Base-by-base conservation (phyloP, 2,888 invertebrate species). In the Mimachlamys varia region DNA sequence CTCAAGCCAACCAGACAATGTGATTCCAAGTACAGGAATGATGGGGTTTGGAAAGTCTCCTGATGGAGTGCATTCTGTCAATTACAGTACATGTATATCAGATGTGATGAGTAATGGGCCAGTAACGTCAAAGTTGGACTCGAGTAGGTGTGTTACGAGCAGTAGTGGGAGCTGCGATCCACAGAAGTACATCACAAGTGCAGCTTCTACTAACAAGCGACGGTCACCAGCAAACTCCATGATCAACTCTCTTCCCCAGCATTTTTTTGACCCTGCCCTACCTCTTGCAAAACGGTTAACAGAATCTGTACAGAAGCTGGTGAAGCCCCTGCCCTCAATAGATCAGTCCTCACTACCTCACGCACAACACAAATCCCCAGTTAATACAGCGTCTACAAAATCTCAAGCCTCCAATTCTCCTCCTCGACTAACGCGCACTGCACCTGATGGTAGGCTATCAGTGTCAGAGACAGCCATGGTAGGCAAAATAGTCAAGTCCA, bases 281-380 rank as follows among this genome's bases (percentile, higher is more conserved):
- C 95, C 95, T 88, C 93, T 94, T 44, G 95, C 95, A 53, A 94
- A 95, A 88, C 93, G 95, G 89, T 92, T 96, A 44, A 96, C 96
- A 88, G 95, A 96, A 90, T 96, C 96, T 88, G 95, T 96, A 89
- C 95, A 96, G 93, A 95, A 95, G 92, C 90, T 96, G 87, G 95
- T 96, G 87, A 95, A 95, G 90, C 95, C 95, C 33, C 92, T 95
- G 89, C 93, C 93, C 89, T 92, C 93, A 55, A 93, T 88, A 89
- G 91, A 91, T 53, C 76, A 87, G 55, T 91, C 93, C 91, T 91
- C 92, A 87, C 94, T 94, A 94, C 94, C 94, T 94, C 94, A 94
- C 92, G 91, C 90, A 88, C 92, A 93, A 90, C 92, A 93, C 88
- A 92, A 93, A 92, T 93, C 93, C 92, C 93, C 94, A 19, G 92